These are phyloP conservation scores for Latheticus oryzae DNA, from an alignment of 2,888 invertebrate species.

Conservation along the genomic window DNA sequence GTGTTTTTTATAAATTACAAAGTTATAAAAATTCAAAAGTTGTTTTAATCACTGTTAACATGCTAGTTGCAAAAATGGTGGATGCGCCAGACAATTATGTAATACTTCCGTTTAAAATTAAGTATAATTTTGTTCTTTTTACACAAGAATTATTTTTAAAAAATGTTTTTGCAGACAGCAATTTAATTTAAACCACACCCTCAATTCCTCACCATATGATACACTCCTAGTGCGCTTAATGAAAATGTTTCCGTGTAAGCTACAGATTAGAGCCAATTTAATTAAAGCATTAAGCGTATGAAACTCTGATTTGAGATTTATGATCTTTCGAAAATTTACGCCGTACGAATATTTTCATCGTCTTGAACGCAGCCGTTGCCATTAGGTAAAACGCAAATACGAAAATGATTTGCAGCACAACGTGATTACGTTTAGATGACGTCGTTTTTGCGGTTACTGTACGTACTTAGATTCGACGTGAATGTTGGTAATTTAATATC, in stretches of 20 bases:
- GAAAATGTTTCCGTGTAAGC: constrained; percentile 26
- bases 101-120: no score
- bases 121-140: no score
- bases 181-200: no score
- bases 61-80: no score
- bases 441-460: constrained; percentile 51
- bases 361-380: constrained; percentile 14
- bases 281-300: constrained; percentile 29
- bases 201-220: no score
- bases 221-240: constrained; percentile 11
- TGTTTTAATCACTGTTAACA: no score
- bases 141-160: no score
- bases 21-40: no score
- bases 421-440: constrained; percentile 54
- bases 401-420: constrained; percentile 56
- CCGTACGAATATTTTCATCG: constrained; percentile 3
- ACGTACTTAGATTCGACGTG: constrained; percentile 44
- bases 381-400: constrained; percentile 43
- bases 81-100: no score
- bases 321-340: constrained; percentile 19
- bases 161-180: no score
- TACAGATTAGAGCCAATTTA: constrained; percentile 31
- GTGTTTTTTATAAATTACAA: no score
- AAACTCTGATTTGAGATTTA: constrained; percentile 33
- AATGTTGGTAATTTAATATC: constrained; percentile 50